A percentile compares a stretch with the other conserved stretches of the same genome.
Evolutionary conservation across 1,140 invertebrate species (phyloP).

Genomic region (Ephestia elutella): DNA sequence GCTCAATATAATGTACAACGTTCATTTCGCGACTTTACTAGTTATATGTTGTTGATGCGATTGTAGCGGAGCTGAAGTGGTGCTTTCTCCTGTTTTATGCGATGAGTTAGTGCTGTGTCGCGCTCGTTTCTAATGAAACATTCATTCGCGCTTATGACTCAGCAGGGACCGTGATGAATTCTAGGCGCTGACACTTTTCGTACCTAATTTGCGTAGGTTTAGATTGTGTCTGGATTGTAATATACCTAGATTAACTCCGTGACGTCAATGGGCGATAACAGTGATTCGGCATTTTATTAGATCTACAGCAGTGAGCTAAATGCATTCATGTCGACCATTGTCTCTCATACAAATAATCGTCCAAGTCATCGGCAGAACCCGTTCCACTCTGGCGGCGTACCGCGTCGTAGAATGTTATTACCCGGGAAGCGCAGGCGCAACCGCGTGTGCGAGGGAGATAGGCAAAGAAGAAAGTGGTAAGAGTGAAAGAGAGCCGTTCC

Average conservation of each 20-base stretch:
- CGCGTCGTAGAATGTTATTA: conserved; percentile 73
- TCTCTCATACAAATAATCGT: conserved; percentile 67
- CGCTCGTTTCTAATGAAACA: conserved; percentile 18
- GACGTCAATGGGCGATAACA: conserved; percentile 4
- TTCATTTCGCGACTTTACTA: conserved; percentile 17
- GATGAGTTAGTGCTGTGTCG: conserved; percentile 13
- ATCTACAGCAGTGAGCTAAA: conserved; percentile 28
- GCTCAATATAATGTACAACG: conserved; percentile 21
- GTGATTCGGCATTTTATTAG: background rate
- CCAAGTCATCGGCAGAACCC: conserved; percentile 68
- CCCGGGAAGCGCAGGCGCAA: conserved; percentile 68
- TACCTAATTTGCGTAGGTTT: conserved; percentile 14
- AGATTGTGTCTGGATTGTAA: background rate
- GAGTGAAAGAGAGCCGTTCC: conserved; percentile 48
- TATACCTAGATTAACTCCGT: background rate
- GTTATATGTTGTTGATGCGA: conserved; percentile 19
- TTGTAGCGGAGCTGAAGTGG: conserved; percentile 12
- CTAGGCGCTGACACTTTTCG: conserved; percentile 11
- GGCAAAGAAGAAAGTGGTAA: conserved; percentile 36
- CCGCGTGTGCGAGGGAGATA: conserved; percentile 43
- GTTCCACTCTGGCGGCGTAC: conserved; percentile 65
- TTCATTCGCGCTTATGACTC: conserved; percentile 17
- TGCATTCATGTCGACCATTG: conserved; percentile 53
- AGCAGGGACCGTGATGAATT: conserved; percentile 1
- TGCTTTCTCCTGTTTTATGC: conserved; percentile 16